A percentile compares a stretch with the other conserved stretches of the same genome.
Conservation (phyloP, 2,113 vertebrate genomes). For the Vulpes vulpes region DNA sequence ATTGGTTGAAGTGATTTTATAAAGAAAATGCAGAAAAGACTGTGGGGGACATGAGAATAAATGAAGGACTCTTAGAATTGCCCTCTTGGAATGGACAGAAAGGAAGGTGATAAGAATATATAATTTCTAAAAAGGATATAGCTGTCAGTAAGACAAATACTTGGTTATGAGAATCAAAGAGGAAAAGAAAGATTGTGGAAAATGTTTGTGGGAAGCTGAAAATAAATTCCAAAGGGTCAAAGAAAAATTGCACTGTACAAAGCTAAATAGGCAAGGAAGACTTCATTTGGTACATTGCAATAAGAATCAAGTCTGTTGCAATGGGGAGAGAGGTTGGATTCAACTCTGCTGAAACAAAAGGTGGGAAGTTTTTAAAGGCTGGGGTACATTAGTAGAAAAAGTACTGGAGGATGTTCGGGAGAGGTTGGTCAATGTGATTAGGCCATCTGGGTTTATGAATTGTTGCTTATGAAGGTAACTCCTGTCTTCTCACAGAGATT, state of each 20-base stretch:
- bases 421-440: neutral
- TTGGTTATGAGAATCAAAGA: slow-evolving; percentile 22
- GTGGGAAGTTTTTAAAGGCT: neutral
- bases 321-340: neutral
- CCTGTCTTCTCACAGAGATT: neutral
- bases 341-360: neutral
- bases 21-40: neutral
- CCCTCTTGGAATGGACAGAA: neutral
- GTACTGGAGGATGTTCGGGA: rapidly evolving
- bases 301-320: neutral
- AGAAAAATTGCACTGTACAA: neutral
- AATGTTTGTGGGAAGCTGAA: neutral
- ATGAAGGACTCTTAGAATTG: neutral
- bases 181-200: neutral
- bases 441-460: neutral
- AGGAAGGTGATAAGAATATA: neutral
- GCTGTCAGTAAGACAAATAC: neutral
- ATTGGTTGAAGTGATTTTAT: neutral
- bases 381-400: neutral
- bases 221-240: neutral
- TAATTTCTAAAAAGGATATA: neutral
- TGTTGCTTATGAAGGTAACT: neutral
- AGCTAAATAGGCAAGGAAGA: neutral
- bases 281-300: neutral
- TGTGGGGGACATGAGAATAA: neutral